Conservation (phyloP, 2,113 vertebrate genomes). For the Cynocephalus volans region DNA sequence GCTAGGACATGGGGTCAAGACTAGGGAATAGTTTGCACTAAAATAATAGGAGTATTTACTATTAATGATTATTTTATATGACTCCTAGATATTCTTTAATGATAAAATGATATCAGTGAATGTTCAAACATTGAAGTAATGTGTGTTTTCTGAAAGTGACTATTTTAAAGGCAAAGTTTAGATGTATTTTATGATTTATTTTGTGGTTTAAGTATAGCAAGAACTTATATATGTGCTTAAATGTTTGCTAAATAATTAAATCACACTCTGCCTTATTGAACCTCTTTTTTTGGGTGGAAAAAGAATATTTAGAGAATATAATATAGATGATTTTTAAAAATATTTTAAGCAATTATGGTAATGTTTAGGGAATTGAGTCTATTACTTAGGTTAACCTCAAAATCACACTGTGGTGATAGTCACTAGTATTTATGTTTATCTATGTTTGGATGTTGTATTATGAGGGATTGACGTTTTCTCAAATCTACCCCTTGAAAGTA, state of each 20-base stretch:
- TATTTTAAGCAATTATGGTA: background rate
- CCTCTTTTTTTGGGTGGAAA: background rate
- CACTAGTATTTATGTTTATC: background rate
- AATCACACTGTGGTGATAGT: background rate
- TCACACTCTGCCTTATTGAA: background rate
- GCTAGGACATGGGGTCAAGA: background rate
- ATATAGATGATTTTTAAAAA: background rate
- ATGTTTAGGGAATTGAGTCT: background rate
- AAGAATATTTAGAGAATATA: background rate
- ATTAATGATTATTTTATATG: constrained; percentile 3
- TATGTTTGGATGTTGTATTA: background rate
- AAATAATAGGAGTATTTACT: background rate
- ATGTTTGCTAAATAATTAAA: background rate
- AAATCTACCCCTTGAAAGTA: background rate
- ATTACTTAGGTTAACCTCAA: background rate
- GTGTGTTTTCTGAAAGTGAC: background rate
- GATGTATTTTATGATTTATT: background rate
- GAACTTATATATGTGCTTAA: background rate
- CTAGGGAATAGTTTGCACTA: background rate
- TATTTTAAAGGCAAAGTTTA: background rate
- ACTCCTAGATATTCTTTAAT: background rate
- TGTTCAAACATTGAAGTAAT: background rate
- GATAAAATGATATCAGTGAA: background rate
- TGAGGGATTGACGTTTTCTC: background rate
- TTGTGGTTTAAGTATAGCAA: background rate